A percentile compares a stretch with the other conserved stretches of the same genome.
phyloP scores from a whole-genome alignment of 2,888 invertebrate genomes.

The Dorcus hopei region DNA sequence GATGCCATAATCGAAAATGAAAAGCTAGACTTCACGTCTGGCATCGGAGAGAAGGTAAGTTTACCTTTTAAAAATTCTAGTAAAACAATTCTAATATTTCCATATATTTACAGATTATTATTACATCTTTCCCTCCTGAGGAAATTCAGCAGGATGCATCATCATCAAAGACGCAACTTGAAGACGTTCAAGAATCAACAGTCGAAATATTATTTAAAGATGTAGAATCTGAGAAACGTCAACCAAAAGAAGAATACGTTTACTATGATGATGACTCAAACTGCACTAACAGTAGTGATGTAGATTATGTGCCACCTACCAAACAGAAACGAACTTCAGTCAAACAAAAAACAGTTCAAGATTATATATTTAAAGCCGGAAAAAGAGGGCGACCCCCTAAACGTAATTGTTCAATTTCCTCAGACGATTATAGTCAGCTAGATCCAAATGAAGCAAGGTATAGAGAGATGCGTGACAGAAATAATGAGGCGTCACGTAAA shows the following conservation, averaged over 20 bases:
- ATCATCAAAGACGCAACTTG: too few species aligned
- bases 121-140: too few species aligned
- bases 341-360: not conserved
- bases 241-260: not conserved
- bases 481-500: constrained; percentile 74
- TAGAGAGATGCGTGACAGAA: constrained; percentile 69
- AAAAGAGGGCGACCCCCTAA: constrained; percentile 58
- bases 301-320: constrained; percentile 40
- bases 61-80: not conserved
- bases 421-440: constrained; percentile 41
- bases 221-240: not conserved
- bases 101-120: too few species aligned
- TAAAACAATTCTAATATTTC: too few species aligned
- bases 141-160: too few species aligned
- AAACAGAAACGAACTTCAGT: constrained; percentile 37
- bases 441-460: constrained; percentile 56
- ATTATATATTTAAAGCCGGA: constrained; percentile 1
- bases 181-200: too few species aligned
- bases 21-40: not conserved
- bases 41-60: not conserved
- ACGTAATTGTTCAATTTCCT: constrained; percentile 47
- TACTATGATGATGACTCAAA: constrained; percentile 3
- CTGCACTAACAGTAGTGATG: constrained; percentile 29
- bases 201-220: too few species aligned
- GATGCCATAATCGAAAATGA: constrained; percentile 36